Percentiles rank a stretch among this genome's conserved stretches.
phyloP scores from a whole-genome alignment of 2,113 vertebrate genomes.

The Leiothrix lutea region DNA sequence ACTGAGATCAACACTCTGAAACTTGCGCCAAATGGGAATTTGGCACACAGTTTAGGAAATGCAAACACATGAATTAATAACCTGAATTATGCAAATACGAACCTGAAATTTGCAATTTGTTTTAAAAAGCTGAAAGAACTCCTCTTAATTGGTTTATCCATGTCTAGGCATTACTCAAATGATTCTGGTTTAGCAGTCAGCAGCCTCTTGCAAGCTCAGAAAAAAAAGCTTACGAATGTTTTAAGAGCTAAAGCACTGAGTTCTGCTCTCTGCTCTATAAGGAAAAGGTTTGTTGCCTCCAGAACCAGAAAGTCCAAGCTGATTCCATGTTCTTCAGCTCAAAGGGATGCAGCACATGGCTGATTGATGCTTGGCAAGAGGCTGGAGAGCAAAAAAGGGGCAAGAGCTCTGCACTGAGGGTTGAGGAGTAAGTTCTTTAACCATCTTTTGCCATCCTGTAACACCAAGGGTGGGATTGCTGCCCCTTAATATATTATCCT shows the following conservation, averaged over 20 bases:
- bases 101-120: not conserved
- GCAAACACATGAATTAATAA: not conserved
- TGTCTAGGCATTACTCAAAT: not conserved
- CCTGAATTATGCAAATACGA: not conserved
- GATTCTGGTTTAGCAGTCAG: not conserved
- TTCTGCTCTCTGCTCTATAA: not conserved
- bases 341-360: rapidly evolving
- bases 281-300: not conserved
- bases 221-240: not conserved
- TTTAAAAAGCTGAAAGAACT: not conserved
- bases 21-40: not conserved
- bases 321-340: not conserved
- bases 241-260: not conserved
- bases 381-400: not conserved
- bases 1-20: not conserved
- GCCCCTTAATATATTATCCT: not conserved
- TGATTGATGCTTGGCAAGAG: not conserved
- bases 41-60: not conserved
- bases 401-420: not conserved
- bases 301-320: not conserved
- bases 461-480: not conserved
- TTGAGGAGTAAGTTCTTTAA: not conserved
- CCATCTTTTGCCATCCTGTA: not conserved
- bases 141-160: not conserved
- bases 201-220: not conserved